Percentiles rank a stretch among this genome's conserved stretches.
These are phyloP conservation scores for Trematomus bernacchii DNA, from an alignment of 2,797 vertebrate genomes.

Conservation along the genomic window DNA sequence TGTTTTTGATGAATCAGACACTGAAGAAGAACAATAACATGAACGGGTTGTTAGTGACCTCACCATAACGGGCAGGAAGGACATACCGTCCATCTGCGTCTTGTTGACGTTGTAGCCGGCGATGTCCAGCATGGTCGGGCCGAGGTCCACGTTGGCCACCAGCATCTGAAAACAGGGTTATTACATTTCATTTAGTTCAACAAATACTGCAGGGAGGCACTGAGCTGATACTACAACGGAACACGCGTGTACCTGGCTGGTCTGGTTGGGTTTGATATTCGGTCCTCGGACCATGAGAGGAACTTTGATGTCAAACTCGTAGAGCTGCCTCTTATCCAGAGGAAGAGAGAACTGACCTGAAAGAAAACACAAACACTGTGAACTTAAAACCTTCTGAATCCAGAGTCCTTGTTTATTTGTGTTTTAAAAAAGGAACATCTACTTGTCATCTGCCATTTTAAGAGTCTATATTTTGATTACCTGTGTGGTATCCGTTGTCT, in stretches of 20 bases:
- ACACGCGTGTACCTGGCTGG: conserved; percentile 85
- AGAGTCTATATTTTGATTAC: conserved; percentile 68
- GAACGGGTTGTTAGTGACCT: conserved; percentile 32
- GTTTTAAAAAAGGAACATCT: too few species aligned
- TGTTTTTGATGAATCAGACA: neutral
- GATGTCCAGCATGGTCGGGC: conserved; percentile 96
- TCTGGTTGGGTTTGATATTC: conserved; percentile 95
- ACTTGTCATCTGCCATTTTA: too few species aligned
- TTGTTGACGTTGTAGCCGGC: conserved; percentile 91
- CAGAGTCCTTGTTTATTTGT: neutral
- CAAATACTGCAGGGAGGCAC: neutral
- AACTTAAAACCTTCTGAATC: neutral
- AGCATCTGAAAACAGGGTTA: conserved; percentile 84
- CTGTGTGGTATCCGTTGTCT: conserved; percentile 98
- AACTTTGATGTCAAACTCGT: conserved; percentile 98
- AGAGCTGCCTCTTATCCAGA: conserved; percentile 96
- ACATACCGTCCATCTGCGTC: conserved; percentile 97
- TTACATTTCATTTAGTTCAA: neutral
- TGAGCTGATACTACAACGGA: too few species aligned
- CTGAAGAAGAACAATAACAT: neutral
- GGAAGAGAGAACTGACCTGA: conserved; percentile 97
- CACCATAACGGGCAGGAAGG: conserved; percentile 92
- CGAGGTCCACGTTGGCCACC: conserved; percentile 95
- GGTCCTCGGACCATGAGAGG: conserved; percentile 96
- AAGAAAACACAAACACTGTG: neutral